Conservation (phyloP, 2,797 vertebrate species). For the Pseudochirops corinnae region DNA sequence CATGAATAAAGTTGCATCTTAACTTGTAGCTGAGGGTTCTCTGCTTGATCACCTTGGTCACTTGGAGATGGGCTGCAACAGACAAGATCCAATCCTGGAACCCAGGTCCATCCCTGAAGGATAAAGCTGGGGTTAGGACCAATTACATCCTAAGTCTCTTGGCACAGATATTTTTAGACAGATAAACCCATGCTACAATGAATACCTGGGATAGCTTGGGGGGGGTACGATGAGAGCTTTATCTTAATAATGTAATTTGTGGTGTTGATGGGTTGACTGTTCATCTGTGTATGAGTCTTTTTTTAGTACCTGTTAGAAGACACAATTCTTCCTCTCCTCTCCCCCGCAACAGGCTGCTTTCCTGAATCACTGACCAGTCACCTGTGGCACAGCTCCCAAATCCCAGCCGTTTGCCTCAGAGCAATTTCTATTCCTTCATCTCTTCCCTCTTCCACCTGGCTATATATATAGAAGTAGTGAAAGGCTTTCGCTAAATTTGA, state of each 20-base stretch:
- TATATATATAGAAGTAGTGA: background rate
- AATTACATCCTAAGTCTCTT: background rate
- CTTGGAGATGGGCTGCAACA: background rate
- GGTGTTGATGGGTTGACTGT: background rate
- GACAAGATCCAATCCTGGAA: background rate
- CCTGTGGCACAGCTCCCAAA: background rate
- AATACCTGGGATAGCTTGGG: background rate
- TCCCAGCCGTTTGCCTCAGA: background rate
- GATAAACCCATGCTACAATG: too few species aligned
- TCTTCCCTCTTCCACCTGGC: background rate
- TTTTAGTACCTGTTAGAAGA: constrained; percentile 9
- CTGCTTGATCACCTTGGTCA: background rate
- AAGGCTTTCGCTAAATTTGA: background rate
- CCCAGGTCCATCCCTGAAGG: background rate
- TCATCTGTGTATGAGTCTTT: background rate
- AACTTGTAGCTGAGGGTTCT: background rate
- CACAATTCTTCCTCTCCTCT: background rate
- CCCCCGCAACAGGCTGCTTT: background rate
- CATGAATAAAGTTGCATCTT: background rate
- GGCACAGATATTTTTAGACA: background rate
- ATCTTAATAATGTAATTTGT: background rate
- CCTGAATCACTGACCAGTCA: background rate
- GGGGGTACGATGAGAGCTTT: background rate
- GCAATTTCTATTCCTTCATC: background rate
- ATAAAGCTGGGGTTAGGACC: background rate